Percentiles rank a stretch among this genome's conserved stretches.
These are phyloP conservation scores for Agonopterix subpropinquella DNA, from an alignment of 2,888 invertebrate species.

Conservation along the genomic window DNA sequence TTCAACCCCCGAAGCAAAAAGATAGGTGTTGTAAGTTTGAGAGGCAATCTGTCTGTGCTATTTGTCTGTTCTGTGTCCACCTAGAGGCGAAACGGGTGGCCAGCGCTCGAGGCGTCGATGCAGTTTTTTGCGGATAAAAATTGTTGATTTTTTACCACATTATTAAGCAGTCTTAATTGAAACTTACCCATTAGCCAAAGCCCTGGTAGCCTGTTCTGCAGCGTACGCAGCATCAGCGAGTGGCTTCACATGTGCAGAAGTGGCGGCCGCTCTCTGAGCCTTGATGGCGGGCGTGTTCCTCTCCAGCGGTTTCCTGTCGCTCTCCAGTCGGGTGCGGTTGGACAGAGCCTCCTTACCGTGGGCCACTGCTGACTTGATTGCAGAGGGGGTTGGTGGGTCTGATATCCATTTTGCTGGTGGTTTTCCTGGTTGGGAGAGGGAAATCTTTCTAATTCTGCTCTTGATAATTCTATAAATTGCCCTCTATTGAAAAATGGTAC, in stretches of 20 bases:
- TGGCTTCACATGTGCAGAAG: slow-evolving; percentile 75
- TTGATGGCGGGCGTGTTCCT: slow-evolving; percentile 78
- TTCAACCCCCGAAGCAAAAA: too few relatives aligned
- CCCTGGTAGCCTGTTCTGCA: slow-evolving; percentile 80
- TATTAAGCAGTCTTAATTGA: too few relatives aligned
- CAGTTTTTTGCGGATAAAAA: too few relatives aligned
- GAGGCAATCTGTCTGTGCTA: too few relatives aligned
- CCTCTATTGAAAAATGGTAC: too few relatives aligned
- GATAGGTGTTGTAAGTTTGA: too few relatives aligned
- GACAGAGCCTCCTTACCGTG: slow-evolving; percentile 76
- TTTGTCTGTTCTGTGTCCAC: too few relatives aligned
- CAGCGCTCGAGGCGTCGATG: too few relatives aligned
- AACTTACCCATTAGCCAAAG: slow-evolving; percentile 68
- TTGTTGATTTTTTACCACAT: too few relatives aligned
- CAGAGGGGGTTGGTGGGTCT: slow-evolving; percentile 37
- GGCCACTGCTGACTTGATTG: slow-evolving; percentile 65
- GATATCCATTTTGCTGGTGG: slow-evolving; percentile 36
- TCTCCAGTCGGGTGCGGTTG: slow-evolving; percentile 73
- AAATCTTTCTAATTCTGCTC: background rate
- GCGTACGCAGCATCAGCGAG: slow-evolving; percentile 80
- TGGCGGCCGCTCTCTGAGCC: slow-evolving; percentile 82
- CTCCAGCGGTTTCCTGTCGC: slow-evolving; percentile 52
- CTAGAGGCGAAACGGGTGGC: too few relatives aligned
- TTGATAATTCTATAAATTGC: too few relatives aligned
- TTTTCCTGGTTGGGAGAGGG: slow-evolving; percentile 23